Conservation (phyloP, 2,113 vertebrate species). For the Pachypanchax playfairii region DNA sequence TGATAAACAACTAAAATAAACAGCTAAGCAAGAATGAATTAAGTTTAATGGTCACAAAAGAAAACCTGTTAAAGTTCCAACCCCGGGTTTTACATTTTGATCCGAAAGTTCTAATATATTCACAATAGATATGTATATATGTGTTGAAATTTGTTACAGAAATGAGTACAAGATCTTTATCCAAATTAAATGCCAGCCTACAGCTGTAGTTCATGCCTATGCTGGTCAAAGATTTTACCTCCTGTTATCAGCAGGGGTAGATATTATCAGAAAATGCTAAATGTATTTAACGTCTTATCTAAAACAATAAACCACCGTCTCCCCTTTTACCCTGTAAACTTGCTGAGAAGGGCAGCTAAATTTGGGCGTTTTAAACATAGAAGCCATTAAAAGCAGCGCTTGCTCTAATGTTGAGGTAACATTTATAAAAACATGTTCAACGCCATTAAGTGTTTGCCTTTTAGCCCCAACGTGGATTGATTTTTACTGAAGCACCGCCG, state of each 20-base stretch:
- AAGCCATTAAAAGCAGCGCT: conserved; percentile 11
- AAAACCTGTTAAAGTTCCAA: neutral
- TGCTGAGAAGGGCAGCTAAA: conserved; percentile 10
- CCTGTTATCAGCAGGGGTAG: neutral
- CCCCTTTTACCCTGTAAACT: neutral
- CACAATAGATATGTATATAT: too few species aligned
- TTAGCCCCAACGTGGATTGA: conserved; percentile 30
- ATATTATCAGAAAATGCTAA: conserved; percentile 22
- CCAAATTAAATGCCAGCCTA: conserved; percentile 18
- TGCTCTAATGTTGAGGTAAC: conserved; percentile 8
- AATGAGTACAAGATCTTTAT: conserved; percentile 22
- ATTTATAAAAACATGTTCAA: conserved; percentile 37
- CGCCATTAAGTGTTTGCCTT: conserved; percentile 40
- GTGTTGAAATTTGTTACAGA: conserved; percentile 21
- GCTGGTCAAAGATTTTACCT: conserved; percentile 10
- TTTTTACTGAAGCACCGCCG: conserved; percentile 30
- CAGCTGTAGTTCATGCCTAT: conserved; percentile 4
- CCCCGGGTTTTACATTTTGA: conserved; percentile 39
- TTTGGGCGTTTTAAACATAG: conserved; percentile 19
- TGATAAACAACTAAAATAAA: too few species aligned
- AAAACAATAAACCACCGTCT: conserved; percentile 4
- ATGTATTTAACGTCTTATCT: conserved; percentile 15
- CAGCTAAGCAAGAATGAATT: too few species aligned
- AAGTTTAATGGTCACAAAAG: too few species aligned
- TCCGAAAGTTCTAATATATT: conserved; percentile 15